These are phyloP conservation scores for Tetragonisca angustula DNA, from an alignment of 2,888 invertebrate genomes.

Conservation along the genomic window DNA sequence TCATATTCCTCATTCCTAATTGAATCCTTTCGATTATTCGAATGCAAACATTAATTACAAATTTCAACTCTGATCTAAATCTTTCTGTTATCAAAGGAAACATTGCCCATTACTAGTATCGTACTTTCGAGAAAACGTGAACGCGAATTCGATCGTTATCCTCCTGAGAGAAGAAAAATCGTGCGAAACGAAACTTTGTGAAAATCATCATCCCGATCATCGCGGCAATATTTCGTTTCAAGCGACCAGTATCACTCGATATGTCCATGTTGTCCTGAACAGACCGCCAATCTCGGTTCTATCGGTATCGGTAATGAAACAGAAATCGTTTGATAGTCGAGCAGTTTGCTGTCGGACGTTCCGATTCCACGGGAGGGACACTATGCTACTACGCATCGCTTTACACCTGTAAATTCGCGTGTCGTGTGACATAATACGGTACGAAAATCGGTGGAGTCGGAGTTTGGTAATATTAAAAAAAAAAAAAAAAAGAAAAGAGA, in stretches of 20 bases:
- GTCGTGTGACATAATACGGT: not conserved
- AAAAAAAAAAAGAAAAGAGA: not conserved
- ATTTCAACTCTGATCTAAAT: too few relatives aligned
- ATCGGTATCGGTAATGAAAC: conserved; percentile 4
- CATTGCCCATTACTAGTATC: too few relatives aligned
- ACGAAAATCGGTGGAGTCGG: not conserved
- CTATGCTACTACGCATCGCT: not conserved
- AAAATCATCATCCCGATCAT: conserved; percentile 11
- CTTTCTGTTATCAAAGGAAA: too few relatives aligned
- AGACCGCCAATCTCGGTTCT: conserved; percentile 55
- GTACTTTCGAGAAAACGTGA: not conserved
- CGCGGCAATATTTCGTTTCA: conserved; percentile 18
- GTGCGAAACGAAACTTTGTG: conserved; percentile 24
- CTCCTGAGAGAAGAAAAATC: not conserved
- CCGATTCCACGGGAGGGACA: conserved; percentile 4
- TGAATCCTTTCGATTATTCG: not conserved
- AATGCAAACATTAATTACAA: too few relatives aligned
- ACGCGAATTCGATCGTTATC: not conserved
- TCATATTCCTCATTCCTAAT: not conserved
- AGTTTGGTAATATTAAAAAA: not conserved
- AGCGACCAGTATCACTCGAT: not conserved
- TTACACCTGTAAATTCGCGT: conserved; percentile 20
- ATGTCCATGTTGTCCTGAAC: not conserved
- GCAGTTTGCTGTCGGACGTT: conserved; percentile 64
- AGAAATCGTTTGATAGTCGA: conserved; percentile 49